Base-by-base conservation (phyloP, 2,888 invertebrate species). In the Luperina nickerlii region DNA sequence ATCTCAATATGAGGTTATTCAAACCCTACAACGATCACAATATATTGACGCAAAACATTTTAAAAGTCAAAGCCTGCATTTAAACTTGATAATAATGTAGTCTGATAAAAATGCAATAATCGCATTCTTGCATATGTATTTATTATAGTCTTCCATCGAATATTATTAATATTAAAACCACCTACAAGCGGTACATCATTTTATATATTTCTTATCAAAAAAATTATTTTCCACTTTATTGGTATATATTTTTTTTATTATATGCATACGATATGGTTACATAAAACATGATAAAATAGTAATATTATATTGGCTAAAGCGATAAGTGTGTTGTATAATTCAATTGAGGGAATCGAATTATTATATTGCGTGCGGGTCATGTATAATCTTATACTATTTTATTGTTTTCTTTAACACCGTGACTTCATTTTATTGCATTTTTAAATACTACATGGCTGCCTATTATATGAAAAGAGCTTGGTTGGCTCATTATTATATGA, bases 261-360 rank as follows among this genome's bases (percentile, higher is more conserved):
- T 65, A 63, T 62, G 11, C 20, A 32, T 73, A 62, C 78, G 67
- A 76, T 86, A 76, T 24, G 76, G 71, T 83, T 83, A 62, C 42
- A 74, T 72, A 79, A 69, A 74, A 77, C 57, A 20, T 73, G 73
- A 73, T 51, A 69, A 65, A 73, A 79, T 66, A 68, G 63, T 68
- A 79, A 57, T 79, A 62, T 63, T 84, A 68, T 60, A 75, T 69
- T 77, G 51, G 42, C 67, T 73, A 54, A 62, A 45, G 15, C 72
- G 77, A 80, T 87, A 89, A 80, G 68, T 38, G 6, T 62, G 73
- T 79, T 81, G 78, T 79, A 73, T 82, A 73, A 74, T 81, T 79
- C 57, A 78, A 79, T 80, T 79, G 83, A 72, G 42, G 66, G 77
- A 74, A 78, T 74, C 79, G 48, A 76, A 79, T 79, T 86, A 76